A percentile compares a stretch with the other conserved stretches of the same genome.
phyloP scores from a whole-genome alignment of 2,888 invertebrate genomes.

The Troides aeacus region DNA sequence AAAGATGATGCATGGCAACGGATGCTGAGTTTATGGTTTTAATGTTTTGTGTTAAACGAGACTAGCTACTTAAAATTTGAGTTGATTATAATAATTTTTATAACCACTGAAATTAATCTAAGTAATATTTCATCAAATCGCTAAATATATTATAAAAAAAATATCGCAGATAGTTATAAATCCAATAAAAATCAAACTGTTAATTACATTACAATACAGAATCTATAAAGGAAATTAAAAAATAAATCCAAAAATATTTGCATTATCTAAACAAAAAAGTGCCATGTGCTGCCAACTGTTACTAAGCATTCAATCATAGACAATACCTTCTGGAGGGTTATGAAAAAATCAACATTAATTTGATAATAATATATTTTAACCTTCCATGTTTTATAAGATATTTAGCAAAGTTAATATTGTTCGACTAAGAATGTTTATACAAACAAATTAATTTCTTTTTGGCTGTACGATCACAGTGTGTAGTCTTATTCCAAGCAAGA shows the following conservation, averaged over 20 bases:
- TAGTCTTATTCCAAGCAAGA: conserved; percentile 20
- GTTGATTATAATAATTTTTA: too few relatives aligned
- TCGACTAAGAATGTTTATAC: not conserved
- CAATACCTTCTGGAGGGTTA: not conserved
- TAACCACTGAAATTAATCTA: too few relatives aligned
- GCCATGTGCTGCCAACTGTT: not conserved
- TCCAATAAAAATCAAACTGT: not conserved
- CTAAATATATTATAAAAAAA: too few relatives aligned
- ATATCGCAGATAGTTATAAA: too few relatives aligned
- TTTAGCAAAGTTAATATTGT: not conserved
- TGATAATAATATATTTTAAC: not conserved
- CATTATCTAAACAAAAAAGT: not conserved
- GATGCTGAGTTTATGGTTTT: too few relatives aligned
- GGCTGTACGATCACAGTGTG: conserved; percentile 26
- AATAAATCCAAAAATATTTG: not conserved
- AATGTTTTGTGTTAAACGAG: too few relatives aligned
- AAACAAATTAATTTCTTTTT: not conserved
- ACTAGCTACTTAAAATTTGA: too few relatives aligned
- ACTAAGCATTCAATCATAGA: not conserved
- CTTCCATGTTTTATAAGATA: not conserved
- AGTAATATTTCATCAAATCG: too few relatives aligned
- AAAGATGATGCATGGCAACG: too few relatives aligned
- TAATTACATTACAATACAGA: not conserved
- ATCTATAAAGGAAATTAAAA: not conserved
- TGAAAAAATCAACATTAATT: not conserved